A percentile compares a stretch with the other conserved stretches of the same genome.
Conservation (phyloP, 2,888 invertebrate species). For the Scaptomyza parva region DNA sequence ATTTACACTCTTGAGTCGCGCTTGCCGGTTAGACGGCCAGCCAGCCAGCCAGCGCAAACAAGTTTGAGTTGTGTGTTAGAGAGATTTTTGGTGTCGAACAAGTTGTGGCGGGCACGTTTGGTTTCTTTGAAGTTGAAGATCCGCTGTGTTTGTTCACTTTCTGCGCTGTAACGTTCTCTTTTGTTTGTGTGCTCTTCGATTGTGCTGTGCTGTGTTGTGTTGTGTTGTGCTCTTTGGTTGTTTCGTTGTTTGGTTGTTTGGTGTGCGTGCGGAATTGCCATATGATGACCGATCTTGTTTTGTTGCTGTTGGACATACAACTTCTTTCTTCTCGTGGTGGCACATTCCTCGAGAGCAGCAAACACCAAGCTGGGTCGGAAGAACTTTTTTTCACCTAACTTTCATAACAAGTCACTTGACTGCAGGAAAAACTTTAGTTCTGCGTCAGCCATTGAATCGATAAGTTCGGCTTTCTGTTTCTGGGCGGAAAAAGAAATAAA, state of each 20-base stretch:
- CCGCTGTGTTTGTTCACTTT: constrained; percentile 25
- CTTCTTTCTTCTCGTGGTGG: constrained; percentile 38
- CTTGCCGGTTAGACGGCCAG: constrained; percentile 20
- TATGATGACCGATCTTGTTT: constrained; percentile 40
- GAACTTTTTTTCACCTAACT: constrained; percentile 73
- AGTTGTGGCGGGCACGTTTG: constrained; percentile 11
- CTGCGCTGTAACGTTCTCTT: constrained; percentile 28
- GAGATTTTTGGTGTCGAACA: constrained; percentile 44
- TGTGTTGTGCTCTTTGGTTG: too few relatives aligned
- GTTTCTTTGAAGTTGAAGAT: constrained; percentile 58
- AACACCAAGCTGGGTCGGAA: constrained; percentile 52
- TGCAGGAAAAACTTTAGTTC: constrained; percentile 68
- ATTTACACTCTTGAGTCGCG: constrained; percentile 37
- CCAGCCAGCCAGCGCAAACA: constrained; percentile 49
- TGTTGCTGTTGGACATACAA: constrained; percentile 16
- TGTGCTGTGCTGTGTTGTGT: background rate
- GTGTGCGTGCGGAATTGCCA: constrained; percentile 22
- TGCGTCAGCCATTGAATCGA: constrained; percentile 68
- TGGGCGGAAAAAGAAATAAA: constrained; percentile 3
- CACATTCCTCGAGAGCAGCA: constrained; percentile 27
- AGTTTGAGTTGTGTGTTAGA: constrained; percentile 60
- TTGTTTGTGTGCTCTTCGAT: constrained; percentile 23
- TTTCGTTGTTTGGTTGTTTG: constrained; percentile 17
- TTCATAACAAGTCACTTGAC: constrained; percentile 72
- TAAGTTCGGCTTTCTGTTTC: constrained; percentile 60